phyloP scores from a whole-genome alignment of 2,888 invertebrate genomes.

The Cataglyphis albicans region DNA sequence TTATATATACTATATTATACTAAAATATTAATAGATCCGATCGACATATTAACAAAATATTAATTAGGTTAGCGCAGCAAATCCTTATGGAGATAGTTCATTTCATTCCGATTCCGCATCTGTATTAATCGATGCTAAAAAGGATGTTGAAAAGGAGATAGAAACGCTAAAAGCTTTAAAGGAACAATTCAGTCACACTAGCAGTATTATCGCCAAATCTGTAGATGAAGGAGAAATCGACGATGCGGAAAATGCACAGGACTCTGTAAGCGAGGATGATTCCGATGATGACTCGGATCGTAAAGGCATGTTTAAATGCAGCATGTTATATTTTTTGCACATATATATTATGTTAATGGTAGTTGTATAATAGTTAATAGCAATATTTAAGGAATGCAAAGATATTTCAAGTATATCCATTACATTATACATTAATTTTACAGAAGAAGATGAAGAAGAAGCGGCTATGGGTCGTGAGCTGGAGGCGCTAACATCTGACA shows the following conservation, averaged over 20 bases:
- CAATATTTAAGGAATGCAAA: not conserved
- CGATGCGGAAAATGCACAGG: conserved; percentile 88
- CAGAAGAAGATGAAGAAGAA: conserved; percentile 86
- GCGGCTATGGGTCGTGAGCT: conserved; percentile 92
- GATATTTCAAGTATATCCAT: not conserved
- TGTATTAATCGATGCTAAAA: conserved; percentile 92
- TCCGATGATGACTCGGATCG: conserved; percentile 88
- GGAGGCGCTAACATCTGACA: conserved; percentile 96
- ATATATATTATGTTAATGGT: too few relatives aligned
- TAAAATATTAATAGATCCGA: not conserved
- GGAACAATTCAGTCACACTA: conserved; percentile 79
- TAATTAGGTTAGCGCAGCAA: conserved; percentile 80
- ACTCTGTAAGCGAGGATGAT: conserved; percentile 88
- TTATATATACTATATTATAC: not conserved
- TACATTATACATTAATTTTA: conserved; percentile 39
- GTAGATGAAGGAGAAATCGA: conserved; percentile 87
- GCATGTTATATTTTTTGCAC: not conserved
- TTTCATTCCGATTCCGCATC: conserved; percentile 88
- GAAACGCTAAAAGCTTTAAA: conserved; percentile 86
- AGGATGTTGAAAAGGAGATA: conserved; percentile 91
- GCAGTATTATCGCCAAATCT: conserved; percentile 85
- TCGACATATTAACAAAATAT: not conserved
- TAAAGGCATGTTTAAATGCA: conserved; percentile 86
- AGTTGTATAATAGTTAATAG: not conserved
- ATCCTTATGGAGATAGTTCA: conserved; percentile 86